A percentile compares a stretch with the other conserved stretches of the same genome.
phyloP scores from a whole-genome alignment of 2,797 vertebrate species.

The Eulemur albifrons region DNA sequence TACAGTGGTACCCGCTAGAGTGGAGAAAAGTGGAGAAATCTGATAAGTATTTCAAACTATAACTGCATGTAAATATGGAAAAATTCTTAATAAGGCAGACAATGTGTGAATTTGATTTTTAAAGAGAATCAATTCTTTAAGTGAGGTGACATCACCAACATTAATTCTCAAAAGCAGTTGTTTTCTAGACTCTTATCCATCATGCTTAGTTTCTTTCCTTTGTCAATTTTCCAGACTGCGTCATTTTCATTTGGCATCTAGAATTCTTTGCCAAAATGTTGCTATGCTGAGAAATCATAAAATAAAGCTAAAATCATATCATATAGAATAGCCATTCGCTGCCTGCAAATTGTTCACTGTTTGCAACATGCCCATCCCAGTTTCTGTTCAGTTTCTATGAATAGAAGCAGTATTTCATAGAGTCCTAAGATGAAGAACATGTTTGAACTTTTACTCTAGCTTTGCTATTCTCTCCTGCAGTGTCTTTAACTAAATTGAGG shows the following conservation, averaged over 20 bases:
- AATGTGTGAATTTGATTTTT: not conserved
- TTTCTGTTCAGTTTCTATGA: not conserved
- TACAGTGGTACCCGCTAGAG: not conserved
- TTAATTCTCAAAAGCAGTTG: not conserved
- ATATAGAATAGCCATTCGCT: not conserved
- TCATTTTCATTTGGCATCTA: not conserved
- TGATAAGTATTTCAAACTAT: not conserved
- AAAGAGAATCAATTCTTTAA: not conserved
- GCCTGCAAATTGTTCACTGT: slow-evolving; percentile 1
- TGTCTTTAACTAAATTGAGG: not conserved
- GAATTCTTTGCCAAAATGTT: slow-evolving; percentile 14
- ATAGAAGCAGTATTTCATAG: not conserved
- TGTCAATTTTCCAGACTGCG: not conserved
- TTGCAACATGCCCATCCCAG: not conserved
- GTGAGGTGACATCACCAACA: not conserved
- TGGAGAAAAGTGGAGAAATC: not conserved
- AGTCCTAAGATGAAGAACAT: not conserved
- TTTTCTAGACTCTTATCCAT: not conserved
- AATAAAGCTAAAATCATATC: slow-evolving; percentile 28
- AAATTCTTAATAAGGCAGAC: not conserved
- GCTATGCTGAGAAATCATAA: slow-evolving; percentile 47
- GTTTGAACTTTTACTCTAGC: not conserved
- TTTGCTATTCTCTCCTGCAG: not conserved
- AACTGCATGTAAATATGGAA: not conserved
- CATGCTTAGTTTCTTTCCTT: not conserved